phyloP scores from a whole-genome alignment of 53 echinoderm and acorn worm species.

The Arbacia lixula region DNA sequence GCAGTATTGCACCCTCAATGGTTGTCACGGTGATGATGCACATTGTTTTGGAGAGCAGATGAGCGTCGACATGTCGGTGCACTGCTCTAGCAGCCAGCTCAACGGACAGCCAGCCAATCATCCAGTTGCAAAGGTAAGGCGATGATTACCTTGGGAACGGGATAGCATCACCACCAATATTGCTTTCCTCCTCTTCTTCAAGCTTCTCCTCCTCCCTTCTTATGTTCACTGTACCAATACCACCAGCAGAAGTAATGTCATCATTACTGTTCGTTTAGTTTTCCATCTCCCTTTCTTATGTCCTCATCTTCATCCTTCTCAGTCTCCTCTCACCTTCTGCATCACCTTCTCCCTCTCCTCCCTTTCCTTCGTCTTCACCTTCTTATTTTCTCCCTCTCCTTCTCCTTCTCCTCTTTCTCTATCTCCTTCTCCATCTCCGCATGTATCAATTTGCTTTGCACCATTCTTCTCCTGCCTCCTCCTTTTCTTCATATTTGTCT shows the following conservation, averaged over 20 bases:
- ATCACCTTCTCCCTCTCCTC: too few species aligned
- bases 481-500: too few species aligned
- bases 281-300: too few species aligned
- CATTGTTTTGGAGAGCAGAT: constrained; percentile 50
- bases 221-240: background rate
- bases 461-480: too few species aligned
- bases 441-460: too few species aligned
- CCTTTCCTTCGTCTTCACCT: too few species aligned
- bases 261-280: too few species aligned
- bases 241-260: background rate
- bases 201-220: background rate
- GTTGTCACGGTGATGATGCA: constrained; percentile 50
- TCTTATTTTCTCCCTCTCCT: too few species aligned
- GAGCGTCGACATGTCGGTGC: constrained; percentile 59
- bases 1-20: background rate
- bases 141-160: background rate
- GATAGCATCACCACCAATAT: background rate
- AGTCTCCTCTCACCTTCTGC: too few species aligned
- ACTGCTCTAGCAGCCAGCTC: constrained; percentile 37
- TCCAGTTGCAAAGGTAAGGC: constrained; percentile 25
- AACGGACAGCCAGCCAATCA: constrained; percentile 60
- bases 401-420: too few species aligned
- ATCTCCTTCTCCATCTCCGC: too few species aligned
- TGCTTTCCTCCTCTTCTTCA: background rate
- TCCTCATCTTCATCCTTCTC: too few species aligned